These are phyloP conservation scores for Conchocele bisecta DNA, from an alignment of 2,888 invertebrate species.

Conservation along the genomic window DNA sequence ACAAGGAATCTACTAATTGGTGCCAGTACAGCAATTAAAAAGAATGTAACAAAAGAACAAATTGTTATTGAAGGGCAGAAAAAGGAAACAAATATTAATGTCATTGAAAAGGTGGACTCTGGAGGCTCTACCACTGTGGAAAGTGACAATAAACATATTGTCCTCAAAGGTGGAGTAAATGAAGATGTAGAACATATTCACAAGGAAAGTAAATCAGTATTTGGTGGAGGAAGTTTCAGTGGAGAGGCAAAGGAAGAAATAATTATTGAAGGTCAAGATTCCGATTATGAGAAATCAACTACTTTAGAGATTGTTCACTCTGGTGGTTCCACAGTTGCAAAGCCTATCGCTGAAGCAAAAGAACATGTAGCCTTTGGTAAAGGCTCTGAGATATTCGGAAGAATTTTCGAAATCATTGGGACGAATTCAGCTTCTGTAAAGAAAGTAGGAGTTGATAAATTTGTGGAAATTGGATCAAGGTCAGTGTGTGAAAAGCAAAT, in stretches of 20 bases:
- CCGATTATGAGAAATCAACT: too few relatives aligned
- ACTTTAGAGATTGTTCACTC: too few relatives aligned
- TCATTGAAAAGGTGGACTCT: conserved; percentile 10
- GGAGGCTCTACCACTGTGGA: too few relatives aligned
- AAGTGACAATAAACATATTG: too few relatives aligned
- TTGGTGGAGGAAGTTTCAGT: too few relatives aligned
- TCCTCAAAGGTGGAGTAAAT: too few relatives aligned
- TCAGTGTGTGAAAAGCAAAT: conserved; percentile 27
- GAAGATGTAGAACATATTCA: too few relatives aligned
- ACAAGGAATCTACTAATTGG: neutral
- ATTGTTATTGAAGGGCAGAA: conserved; percentile 11
- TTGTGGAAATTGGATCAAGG: conserved; percentile 38
- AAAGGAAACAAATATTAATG: neutral
- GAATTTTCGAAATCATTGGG: conserved; percentile 42
- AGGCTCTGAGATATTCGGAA: conserved; percentile 17
- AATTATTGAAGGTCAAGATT: too few relatives aligned
- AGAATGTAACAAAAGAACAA: neutral
- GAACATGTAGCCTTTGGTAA: conserved; percentile 1
- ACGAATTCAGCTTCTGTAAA: conserved; percentile 5
- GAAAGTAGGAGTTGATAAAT: conserved; percentile 21
- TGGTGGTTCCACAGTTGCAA: too few relatives aligned
- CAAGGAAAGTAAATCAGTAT: too few relatives aligned
- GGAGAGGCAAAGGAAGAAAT: too few relatives aligned
- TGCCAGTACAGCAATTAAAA: neutral
- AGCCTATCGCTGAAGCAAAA: neutral